Evolutionary conservation across 2,797 vertebrate genomes (phyloP).

Genomic region (Alexandromys oeconomus): DNA sequence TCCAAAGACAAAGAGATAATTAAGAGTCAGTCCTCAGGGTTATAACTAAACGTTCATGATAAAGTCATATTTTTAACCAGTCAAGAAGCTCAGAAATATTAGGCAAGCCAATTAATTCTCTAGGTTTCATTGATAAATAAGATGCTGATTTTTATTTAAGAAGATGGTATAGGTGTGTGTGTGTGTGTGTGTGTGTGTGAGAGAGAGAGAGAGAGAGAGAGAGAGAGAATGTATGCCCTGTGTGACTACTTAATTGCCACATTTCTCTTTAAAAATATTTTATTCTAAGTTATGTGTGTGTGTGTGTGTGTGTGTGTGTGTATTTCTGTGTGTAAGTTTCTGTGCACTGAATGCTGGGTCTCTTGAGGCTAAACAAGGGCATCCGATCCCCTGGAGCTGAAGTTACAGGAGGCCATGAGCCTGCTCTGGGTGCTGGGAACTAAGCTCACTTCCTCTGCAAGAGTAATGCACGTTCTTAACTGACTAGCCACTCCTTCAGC

Average conservation of each 20-base stretch:
- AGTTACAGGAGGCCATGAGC: background rate
- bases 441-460: background rate
- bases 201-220: too few species aligned
- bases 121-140: background rate
- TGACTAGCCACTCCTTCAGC: background rate
- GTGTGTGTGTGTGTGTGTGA: background rate
- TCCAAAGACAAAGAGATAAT: conserved; percentile 3
- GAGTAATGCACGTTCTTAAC: background rate
- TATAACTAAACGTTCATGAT: conserved; percentile 20
- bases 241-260: background rate
- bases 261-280: background rate
- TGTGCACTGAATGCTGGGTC: background rate
- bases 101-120: background rate
- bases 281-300: background rate
- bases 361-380: background rate
- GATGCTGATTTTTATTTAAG: background rate
- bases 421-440: background rate
- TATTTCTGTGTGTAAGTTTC: background rate
- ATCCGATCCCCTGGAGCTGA: background rate
- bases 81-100: conserved; percentile 15
- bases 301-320: background rate
- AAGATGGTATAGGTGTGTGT: too few species aligned
- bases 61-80: conserved; percentile 1
- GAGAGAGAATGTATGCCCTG: too few species aligned
- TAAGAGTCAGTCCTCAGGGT: conserved; percentile 6